phyloP scores from a whole-genome alignment of 2,797 vertebrate genomes.

The Enteromius fasciolatus region DNA sequence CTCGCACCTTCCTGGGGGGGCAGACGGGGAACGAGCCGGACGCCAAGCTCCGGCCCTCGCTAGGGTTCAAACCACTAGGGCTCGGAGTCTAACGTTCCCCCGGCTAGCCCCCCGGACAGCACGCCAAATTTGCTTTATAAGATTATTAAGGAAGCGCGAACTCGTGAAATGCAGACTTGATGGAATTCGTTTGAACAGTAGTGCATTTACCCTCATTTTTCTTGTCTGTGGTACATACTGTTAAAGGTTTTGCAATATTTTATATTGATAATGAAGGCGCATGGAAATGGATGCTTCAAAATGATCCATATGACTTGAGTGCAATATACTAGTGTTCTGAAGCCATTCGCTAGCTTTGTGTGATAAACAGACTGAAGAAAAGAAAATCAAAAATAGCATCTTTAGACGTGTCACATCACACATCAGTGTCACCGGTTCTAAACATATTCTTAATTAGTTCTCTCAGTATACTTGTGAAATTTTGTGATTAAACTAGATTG shows the following conservation, averaged over 20 bases:
- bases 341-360: not conserved
- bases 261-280: not conserved
- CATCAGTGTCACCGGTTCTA: not conserved
- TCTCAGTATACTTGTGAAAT: not conserved
- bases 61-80: too few species aligned
- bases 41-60: too few species aligned
- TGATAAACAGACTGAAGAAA: not conserved
- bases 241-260: not conserved
- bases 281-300: not conserved
- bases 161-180: not conserved
- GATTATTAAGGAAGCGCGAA: too few species aligned
- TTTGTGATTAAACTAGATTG: not conserved
- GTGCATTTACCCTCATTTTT: not conserved
- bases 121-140: too few species aligned
- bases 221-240: not conserved
- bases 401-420: not conserved
- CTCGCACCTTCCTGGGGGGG: too few species aligned
- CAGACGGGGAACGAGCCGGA: too few species aligned
- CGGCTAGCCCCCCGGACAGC: too few species aligned
- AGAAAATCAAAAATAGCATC: not conserved
- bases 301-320: not conserved
- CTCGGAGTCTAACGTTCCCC: too few species aligned
- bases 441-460: not conserved
- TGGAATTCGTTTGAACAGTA: not conserved
- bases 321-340: not conserved